Conservation (phyloP, 2,113 vertebrate genomes). For the Sphyrna mokarran region DNA sequence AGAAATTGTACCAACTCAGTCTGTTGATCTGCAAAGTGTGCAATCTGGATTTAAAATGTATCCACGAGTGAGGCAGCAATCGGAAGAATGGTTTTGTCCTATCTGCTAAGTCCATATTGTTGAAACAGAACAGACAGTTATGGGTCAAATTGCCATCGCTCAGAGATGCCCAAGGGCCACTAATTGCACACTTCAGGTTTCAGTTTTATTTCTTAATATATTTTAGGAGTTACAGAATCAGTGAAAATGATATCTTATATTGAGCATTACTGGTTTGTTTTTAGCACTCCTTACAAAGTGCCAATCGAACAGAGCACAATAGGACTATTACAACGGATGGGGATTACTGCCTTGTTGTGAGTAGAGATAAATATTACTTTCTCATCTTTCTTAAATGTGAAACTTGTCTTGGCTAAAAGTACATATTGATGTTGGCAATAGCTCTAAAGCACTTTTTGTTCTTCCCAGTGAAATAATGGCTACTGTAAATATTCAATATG, state of each 20-base stretch:
- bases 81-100: neutral
- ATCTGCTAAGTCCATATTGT: neutral
- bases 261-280: neutral
- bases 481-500: neutral
- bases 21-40: neutral
- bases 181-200: too few species aligned
- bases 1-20: neutral
- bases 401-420: neutral
- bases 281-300: neutral
- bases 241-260: neutral
- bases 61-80: neutral
- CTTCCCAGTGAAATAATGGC: neutral
- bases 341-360: conserved; percentile 55
- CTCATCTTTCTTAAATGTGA: neutral
- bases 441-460: neutral
- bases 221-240: neutral
- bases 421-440: neutral
- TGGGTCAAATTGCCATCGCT: neutral
- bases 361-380: conserved; percentile 41
- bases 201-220: neutral
- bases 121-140: neutral
- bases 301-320: neutral
- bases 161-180: neutral
- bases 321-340: neutral
- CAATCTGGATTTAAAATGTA: neutral